phyloP scores from a whole-genome alignment of 2,113 vertebrate genomes.

The Dryoscopus gambensis region DNA sequence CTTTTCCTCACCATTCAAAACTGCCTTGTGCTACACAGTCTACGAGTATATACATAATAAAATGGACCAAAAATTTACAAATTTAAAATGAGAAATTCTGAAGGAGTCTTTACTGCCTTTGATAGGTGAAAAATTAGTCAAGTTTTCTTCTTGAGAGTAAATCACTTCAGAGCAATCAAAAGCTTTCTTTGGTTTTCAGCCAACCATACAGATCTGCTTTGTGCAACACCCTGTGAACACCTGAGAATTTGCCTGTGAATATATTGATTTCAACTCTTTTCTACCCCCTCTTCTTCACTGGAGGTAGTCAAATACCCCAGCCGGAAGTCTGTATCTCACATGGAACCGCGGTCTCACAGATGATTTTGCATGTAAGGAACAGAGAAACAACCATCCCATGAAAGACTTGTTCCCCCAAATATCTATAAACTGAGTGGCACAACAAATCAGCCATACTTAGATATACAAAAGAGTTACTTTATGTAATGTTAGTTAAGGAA shows the following conservation, averaged over 20 bases:
- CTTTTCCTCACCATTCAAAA: background rate
- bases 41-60: background rate
- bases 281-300: background rate
- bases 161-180: background rate
- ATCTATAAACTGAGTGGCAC: background rate
- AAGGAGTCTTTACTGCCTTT: background rate
- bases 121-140: background rate
- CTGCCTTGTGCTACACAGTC: background rate
- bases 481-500: background rate
- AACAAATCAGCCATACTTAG: background rate
- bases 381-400: fast-evolving
- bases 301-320: background rate
- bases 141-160: background rate
- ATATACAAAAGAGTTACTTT: background rate
- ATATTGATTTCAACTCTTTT: background rate
- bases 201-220: background rate
- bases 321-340: background rate
- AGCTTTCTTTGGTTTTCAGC: background rate
- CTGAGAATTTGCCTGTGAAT: background rate
- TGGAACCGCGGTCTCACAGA: background rate
- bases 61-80: background rate
- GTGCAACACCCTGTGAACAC: background rate
- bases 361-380: background rate
- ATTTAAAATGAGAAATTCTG: background rate
- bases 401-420: background rate